Base-by-base conservation (phyloP, 2,888 invertebrate species). In the Trachelus troglodyta region DNA sequence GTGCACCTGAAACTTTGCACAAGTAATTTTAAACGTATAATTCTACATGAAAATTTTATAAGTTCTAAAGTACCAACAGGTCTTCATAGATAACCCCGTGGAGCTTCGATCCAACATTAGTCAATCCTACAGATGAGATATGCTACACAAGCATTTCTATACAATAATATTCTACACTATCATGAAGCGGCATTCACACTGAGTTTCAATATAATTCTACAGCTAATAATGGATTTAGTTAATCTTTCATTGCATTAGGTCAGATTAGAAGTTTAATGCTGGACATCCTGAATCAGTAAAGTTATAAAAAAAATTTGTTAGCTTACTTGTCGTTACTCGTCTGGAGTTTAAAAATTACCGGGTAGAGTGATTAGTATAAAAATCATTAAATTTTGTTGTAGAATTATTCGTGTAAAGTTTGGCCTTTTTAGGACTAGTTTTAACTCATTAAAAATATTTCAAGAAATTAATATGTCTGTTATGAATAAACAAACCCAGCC, bases 401-500 rank as follows among this genome's bases (percentile, higher is more conserved):
- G 2, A 56, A 15, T 15, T 40, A 40, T 15, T 40, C 40, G 15
- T 40, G 6, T 40, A 40, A 15, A 23, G 23, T 23, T 35, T 35
- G 12, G 35, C 12, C 12, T 35, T 12, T 35, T 12, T 12, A 35
- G 35, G 12, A 35, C 12, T 56, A 9, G 23, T 9, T 56, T 23
- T 15, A 56, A 9, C 23, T 56, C 0, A 23, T 56, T 56, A 23
- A 56, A 56, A 23, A 56, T 23, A 56, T 56, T 56, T 23, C 1
- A 56, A 56, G 1, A 6, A 56, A 56, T 56, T 9, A 56, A 23
- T 56, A 23, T 2, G 23, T 23, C 6, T 23, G 23, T 23, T 56
- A 6, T 56, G 74, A 68, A 37, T 34, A 23, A 34, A 56, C 87
- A 81, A 87, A 93, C 93, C 93, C 93, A 34, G 93, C 93, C 69